A percentile compares a stretch with the other conserved stretches of the same genome.
Conservation (phyloP, 1,140 invertebrate genomes). For the Leptopilina boulardi region DNA sequence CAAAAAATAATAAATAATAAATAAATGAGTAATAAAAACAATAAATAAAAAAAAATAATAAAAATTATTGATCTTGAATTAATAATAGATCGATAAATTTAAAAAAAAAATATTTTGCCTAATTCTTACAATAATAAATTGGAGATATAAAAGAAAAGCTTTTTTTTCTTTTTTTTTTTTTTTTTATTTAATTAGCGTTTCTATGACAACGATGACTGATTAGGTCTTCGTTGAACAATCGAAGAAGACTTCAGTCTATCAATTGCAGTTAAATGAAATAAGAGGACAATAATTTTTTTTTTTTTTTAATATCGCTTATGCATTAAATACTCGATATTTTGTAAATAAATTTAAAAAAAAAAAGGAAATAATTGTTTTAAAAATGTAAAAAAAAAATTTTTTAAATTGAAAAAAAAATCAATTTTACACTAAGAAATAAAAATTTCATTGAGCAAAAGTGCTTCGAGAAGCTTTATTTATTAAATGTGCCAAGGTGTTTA, state of each 20-base stretch:
- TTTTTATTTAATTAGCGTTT: slow-evolving; percentile 68
- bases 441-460: neutral
- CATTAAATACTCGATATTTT: too few relatives aligned
- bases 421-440: neutral
- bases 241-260: slow-evolving; percentile 47
- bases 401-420: neutral
- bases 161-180: neutral
- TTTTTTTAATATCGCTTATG: too few relatives aligned
- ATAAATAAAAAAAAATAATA: too few relatives aligned
- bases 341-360: too few relatives aligned
- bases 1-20: too few relatives aligned
- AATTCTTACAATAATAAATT: neutral
- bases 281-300: neutral
- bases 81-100: too few relatives aligned
- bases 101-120: neutral
- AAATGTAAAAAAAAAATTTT: neutral
- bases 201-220: slow-evolving; percentile 64
- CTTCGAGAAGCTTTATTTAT: neutral
- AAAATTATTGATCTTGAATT: too few relatives aligned
- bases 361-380: neutral
- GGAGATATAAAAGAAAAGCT: neutral
- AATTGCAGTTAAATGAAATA: slow-evolving; percentile 32
- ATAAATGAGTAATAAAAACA: too few relatives aligned
- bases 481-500: neutral
- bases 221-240: slow-evolving; percentile 55